Conservation (phyloP, 2,888 invertebrate genomes). For the Strigamia maritima region DNA sequence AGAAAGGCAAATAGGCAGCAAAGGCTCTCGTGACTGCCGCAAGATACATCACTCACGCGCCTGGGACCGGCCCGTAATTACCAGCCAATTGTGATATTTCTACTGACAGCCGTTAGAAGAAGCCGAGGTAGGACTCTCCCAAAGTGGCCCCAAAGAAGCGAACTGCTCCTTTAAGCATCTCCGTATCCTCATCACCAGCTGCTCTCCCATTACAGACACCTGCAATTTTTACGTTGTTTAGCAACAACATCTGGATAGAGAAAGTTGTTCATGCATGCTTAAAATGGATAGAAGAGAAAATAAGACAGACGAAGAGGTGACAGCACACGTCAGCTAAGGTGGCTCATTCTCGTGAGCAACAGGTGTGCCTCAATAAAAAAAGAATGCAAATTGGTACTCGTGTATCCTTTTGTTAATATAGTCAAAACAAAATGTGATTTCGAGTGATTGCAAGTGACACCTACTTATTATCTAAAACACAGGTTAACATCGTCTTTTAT, state of each 20-base stretch:
- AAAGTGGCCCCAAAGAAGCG: not conserved
- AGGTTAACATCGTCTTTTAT: not conserved
- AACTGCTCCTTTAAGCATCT: not conserved
- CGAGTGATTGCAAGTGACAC: not conserved
- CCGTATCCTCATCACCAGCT: not conserved
- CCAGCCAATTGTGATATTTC: slow-evolving; percentile 40
- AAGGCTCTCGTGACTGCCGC: slow-evolving; percentile 37
- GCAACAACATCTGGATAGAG: not conserved
- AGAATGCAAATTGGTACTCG: not conserved
- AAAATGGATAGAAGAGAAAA: not conserved
- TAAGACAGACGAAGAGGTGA: not conserved
- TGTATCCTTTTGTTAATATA: not conserved
- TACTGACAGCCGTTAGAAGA: slow-evolving; percentile 30
- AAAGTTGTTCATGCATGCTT: not conserved
- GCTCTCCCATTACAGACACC: not conserved
- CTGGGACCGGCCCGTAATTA: slow-evolving; percentile 34
- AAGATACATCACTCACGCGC: slow-evolving; percentile 38
- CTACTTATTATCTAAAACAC: not conserved
- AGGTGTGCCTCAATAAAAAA: slow-evolving; percentile 6
- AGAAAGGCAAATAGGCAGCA: not conserved
- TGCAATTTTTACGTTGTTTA: not conserved
- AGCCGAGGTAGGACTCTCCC: not conserved
- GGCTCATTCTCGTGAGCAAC: not conserved
- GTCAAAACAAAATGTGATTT: slow-evolving; percentile 6
- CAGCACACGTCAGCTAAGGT: not conserved